Evolutionary conservation across 64 coral and sea anemone species (phyloP), one percentile per base, ranked within the genome.

Genomic region (Astreopora myriophthalma): DNA sequence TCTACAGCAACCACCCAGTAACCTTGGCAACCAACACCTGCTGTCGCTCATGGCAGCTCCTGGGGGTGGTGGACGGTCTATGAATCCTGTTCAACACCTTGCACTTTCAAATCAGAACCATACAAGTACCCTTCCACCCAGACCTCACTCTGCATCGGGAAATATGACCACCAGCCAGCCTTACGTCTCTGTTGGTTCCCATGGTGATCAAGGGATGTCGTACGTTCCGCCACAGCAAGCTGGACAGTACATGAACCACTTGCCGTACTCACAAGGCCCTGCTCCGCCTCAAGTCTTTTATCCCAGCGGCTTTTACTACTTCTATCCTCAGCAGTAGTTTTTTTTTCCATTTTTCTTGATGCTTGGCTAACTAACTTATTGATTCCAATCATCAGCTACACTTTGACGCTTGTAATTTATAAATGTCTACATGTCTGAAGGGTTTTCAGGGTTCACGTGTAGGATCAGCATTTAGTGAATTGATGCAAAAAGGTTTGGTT

Each of bases 111-210:
- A 58, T 48, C 95, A 96, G 16, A 89, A 93, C 26, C 90, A 90
- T 24, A 32, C 48, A 0, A 55, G 81, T 64, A 60, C 38, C 4
- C 95, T 96, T 39, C 95, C 95, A 1, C 92, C 95, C 10, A 89
- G 95, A 65, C 95, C 95, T 28, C 95, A 96, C 91, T 96, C 95
- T 58, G 95, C 95, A 9, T 90, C 95, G 6, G 95, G 95, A 20
- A 96, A 86, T 69, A 85, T 96, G 22, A 87, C 80, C 65, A 93
- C 37, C 34, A 82, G 79, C 17, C 95, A 96, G 68, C 86, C 75
- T 25, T 96, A 90, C 76, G 74, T 81, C 22, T 69, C 86, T 12
- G 86, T 92, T 80, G 87, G 66, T 71, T 80, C 92, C 36, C 91
- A 91, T 42, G 87, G 80, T 22, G 91, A 96, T 74, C 95, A 96